phyloP scores from a whole-genome alignment of 2,888 invertebrate genomes.

The Lathronympha strigana region DNA sequence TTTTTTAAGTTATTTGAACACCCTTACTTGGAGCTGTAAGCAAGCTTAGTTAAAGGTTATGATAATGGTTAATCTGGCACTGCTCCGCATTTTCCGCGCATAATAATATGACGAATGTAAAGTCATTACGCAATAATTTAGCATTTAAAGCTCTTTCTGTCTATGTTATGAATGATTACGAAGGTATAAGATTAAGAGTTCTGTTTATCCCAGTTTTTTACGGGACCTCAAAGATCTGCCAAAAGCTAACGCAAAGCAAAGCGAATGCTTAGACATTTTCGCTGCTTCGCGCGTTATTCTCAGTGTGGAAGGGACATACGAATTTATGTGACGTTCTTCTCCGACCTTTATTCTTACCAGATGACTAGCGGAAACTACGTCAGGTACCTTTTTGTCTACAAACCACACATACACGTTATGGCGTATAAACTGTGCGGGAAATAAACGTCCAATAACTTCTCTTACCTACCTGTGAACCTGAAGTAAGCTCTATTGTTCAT shows the following conservation, averaged over 20 bases:
- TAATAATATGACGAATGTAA: not conserved
- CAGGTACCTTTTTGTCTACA: not conserved
- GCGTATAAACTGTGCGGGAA: not conserved
- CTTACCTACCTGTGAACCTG: not conserved
- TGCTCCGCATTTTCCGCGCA: no score
- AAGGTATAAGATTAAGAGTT: no score
- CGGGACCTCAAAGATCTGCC: not conserved
- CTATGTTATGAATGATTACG: no score
- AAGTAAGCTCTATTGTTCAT: no score
- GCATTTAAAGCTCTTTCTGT: no score
- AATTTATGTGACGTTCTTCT: not conserved
- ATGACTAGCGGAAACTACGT: not conserved
- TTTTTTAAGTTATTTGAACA: no score
- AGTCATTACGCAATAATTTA: not conserved
- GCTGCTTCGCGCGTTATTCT: not conserved
- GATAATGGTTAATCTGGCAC: no score
- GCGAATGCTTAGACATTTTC: no score
- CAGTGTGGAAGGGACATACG: not conserved
- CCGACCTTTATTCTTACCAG: not conserved
- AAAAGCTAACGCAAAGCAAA: no score
- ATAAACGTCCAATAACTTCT: slow-evolving; percentile 7
- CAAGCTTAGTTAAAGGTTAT: no score
- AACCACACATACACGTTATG: not conserved
- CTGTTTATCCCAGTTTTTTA: not conserved
- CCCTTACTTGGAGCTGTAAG: no score